Base-by-base conservation (phyloP, 2,797 vertebrate species). In the Phoxinus dragarum region DNA sequence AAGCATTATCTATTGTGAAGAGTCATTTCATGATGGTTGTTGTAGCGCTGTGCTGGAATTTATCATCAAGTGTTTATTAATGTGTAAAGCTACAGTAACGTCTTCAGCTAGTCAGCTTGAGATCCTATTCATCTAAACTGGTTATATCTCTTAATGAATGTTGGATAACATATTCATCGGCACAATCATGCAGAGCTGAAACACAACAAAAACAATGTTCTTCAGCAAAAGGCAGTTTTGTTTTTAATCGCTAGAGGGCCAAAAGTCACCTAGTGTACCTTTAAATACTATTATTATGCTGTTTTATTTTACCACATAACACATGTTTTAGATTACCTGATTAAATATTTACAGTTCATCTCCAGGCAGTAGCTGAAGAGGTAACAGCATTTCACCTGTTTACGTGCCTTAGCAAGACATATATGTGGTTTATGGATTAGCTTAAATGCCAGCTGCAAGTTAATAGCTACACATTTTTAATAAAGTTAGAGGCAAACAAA, bases 401-500 rank as follows among this genome's bases (percentile, higher is more conserved):
- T 49, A 3, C 12, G 4, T 21, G 19, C n/a, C 2, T 59, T 5
- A 40, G 52, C 52, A 4, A 77, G 12, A 14, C 27, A 76, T 19
- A 76, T 54, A 59, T n/a, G 21, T 77, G 36, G 61, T 16, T 61
- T 38, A 10, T 77, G 34, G 3, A 77, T 77, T 77, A 59, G 2
- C 14, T 77, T 59, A 61, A 27, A 59, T 59, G 54, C 36, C 16
- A 40, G 12, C 34, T n/a, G 31, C 34, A 23, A 76, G 49, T n/a
- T 56, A 56, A 56, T n/a, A 38, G 31, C 44, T 14, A 54, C 36
- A 42, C 14, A 17, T 59, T 77, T 23, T 61, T 77, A 77, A 77
- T 61, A 61, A 59, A 61, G 49, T 76, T 23, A 56, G 75, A 49
- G 49, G 14, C 80, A 47, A 61, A 67, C 64, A 76, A 78, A 77